Evolutionary conservation across 2,888 invertebrate species (phyloP).

Genomic region (Pollenia amentaria): DNA sequence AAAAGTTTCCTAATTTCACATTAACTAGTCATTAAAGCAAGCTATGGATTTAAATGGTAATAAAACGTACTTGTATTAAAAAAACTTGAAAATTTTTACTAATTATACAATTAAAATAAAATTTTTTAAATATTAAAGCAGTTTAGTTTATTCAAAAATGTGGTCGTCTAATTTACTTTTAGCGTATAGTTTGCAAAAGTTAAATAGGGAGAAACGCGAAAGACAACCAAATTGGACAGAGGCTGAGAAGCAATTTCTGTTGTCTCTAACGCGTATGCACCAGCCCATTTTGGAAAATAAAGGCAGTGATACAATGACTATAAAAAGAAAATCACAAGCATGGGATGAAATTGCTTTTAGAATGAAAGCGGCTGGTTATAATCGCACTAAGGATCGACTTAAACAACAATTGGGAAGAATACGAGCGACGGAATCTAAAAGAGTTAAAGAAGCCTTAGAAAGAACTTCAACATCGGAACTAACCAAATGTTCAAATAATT

Average conservation of each 20-base stretch:
- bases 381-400: slow-evolving; percentile 74
- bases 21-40: slow-evolving; percentile 62
- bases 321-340: slow-evolving; percentile 74
- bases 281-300: slow-evolving; percentile 72
- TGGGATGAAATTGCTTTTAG: slow-evolving; percentile 74
- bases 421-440: slow-evolving; percentile 71
- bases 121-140: not conserved
- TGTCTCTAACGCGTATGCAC: slow-evolving; percentile 70
- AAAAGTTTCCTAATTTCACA: slow-evolving; percentile 57
- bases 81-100: slow-evolving; percentile 17
- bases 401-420: slow-evolving; percentile 75
- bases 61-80: slow-evolving; percentile 35
- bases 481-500: not conserved
- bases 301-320: slow-evolving; percentile 73
- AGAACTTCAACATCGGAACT: slow-evolving; percentile 24
- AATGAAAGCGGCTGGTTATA: slow-evolving; percentile 74
- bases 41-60: slow-evolving; percentile 74
- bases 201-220: slow-evolving; percentile 73
- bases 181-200: slow-evolving; percentile 62
- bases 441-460: slow-evolving; percentile 65
- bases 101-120: slow-evolving; percentile 15
- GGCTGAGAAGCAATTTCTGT: slow-evolving; percentile 72
- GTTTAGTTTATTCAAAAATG: slow-evolving; percentile 43
- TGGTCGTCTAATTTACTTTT: slow-evolving; percentile 66
- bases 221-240: slow-evolving; percentile 76